Evolutionary conservation across 2,113 vertebrate genomes (phyloP).

Genomic region (Anarrhichthys ocellatus): DNA sequence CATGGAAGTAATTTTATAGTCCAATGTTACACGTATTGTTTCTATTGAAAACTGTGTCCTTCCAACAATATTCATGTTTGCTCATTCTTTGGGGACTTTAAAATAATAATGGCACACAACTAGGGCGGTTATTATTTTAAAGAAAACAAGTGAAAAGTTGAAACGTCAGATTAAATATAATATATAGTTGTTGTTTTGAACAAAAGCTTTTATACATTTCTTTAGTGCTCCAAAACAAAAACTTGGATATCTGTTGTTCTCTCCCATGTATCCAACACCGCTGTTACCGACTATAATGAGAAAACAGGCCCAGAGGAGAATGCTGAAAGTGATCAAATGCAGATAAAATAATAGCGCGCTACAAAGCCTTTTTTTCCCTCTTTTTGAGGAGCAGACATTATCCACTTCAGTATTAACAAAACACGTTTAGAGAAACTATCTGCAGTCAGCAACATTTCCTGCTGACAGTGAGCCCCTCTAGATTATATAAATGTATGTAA

Average conservation of each 20-base stretch:
- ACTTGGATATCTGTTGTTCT: not conserved
- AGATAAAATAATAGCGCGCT: conserved; percentile 7
- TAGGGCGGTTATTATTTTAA: not conserved
- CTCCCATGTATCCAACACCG: not conserved
- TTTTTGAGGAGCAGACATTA: conserved; percentile 3
- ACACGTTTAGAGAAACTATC: not conserved
- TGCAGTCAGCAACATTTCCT: conserved; percentile 30
- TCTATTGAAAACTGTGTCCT: not conserved
- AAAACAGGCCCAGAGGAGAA: conserved; percentile 10
- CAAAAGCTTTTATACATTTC: not conserved
- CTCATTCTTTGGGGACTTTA: not conserved
- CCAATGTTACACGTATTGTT: conserved; percentile 1
- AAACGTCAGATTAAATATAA: conserved; percentile 3
- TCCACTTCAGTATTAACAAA: not conserved
- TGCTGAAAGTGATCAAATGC: conserved; percentile 7
- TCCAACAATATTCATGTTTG: not conserved
- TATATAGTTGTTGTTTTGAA: not conserved
- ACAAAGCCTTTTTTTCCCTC: not conserved
- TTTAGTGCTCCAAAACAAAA: not conserved
- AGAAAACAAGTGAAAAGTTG: not conserved
- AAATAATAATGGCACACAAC: conserved; percentile 17
- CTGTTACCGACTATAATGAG: not conserved
- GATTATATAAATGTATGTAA: not conserved
- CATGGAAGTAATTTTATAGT: not conserved
- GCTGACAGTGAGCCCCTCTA: not conserved